Base-by-base conservation (phyloP, 92 coral and sea anemone genomes). In the Micromussa lordhowensis region DNA sequence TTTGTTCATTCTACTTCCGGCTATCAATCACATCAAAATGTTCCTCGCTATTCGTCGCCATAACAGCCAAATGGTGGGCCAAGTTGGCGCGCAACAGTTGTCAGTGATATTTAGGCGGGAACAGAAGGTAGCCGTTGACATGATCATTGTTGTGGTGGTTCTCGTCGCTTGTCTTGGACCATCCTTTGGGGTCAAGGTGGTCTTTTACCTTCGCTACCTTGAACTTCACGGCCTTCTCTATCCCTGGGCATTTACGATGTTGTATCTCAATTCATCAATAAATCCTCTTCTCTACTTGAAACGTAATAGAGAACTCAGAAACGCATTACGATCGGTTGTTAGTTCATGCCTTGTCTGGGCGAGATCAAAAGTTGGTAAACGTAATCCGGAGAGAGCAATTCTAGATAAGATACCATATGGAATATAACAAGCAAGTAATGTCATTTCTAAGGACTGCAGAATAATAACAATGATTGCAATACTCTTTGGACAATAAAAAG, bases 151-250 rank as follows among this genome's bases (percentile, higher is more conserved):
- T 17, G 4, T 31, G 0, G 4, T 40, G 7, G 7, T 15, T 21
- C 82, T 79, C 15, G 32, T 79, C 26, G 68, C 44, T 17, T 79
- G 70, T 68, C 82, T 79, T 54, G 82, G 82, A n/a, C 82, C 82
- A 4, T 19, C 32, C 29, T 10, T 79, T 49, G 28, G 32, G 48
- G 1, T 79, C 17, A 30, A 79, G 26, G 0, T 57, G 16, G 7
- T 79, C 31, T 51, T 54, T 29, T 29, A 31, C n/a, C 32, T 8
- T 7, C 19, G 35, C 14, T 57, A 57, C 19, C 70, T 49, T 16
- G 21, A 54, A 35, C 2, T 54, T 28, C 57, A 30, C 30, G 49
- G 13, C 63, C 1, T 54, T 54, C n/a, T 79, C 34, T 79, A 79
- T 28, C 68, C 82, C 3, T 79, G 82, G 82, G 82, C 68, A 24